Conservation (phyloP, 2,888 invertebrate species). For the Lasioglossum marginatum region DNA sequence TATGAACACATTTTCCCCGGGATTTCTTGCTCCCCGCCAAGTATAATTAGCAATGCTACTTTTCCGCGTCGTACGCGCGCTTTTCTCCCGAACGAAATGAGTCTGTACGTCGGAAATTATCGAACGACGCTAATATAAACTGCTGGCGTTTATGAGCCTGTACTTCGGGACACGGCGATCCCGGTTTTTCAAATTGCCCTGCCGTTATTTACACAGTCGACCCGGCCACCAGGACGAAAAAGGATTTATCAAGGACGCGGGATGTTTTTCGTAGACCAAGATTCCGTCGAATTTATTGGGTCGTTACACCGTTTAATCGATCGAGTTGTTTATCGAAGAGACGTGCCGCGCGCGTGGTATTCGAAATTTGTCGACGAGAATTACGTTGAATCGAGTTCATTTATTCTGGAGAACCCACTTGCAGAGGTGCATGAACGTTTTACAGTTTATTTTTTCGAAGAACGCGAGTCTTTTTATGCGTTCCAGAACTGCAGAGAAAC, state of each 20-base stretch:
- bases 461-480: no score
- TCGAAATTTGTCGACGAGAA: background rate
- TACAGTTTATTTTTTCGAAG: no score
- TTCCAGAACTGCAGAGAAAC: no score
- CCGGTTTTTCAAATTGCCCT: background rate
- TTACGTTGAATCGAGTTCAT: background rate
- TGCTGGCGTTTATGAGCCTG: no score
- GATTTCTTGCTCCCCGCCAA: background rate
- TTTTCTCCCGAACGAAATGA: background rate
- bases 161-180: background rate
- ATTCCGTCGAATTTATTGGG: background rate
- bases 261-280: background rate
- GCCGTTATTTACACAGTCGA: background rate
- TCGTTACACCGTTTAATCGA: background rate
- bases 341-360: no score
- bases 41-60: background rate
- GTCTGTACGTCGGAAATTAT: background rate
- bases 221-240: background rate
- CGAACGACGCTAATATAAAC: no score
- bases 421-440: no score
- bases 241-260: background rate
- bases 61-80: accelerated
- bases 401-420: background rate
- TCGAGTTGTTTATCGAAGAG: background rate
- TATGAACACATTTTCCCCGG: background rate